Conservation (phyloP, 2,113 vertebrate genomes). For the Protobothrops flavoviridis region DNA sequence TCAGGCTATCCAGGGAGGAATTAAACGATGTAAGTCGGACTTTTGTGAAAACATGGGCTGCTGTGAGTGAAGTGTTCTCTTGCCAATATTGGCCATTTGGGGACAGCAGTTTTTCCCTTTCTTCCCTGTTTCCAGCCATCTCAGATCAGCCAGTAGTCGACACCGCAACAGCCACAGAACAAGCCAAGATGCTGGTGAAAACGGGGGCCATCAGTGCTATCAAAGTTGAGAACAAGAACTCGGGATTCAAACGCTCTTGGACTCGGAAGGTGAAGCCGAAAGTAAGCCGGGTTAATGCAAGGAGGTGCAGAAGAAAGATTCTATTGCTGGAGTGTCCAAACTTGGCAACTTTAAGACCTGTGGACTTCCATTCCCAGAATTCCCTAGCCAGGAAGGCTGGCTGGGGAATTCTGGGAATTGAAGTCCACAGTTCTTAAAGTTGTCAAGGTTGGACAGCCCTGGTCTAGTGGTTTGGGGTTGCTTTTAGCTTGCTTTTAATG, state of each 20-base stretch:
- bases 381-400: not conserved
- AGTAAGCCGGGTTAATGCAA: constrained; percentile 57
- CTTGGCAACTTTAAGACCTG: not conserved
- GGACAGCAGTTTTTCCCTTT: not conserved
- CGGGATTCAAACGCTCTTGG: constrained; percentile 89
- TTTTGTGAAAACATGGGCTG: not conserved
- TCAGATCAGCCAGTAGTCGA: constrained; percentile 90
- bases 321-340: not conserved
- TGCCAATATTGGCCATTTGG: not conserved
- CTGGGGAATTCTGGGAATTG: too few relatives aligned
- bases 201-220: constrained; percentile 92
- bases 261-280: constrained; percentile 90
- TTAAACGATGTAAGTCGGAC: constrained; percentile 84
- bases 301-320: not conserved
- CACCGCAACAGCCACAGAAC: constrained; percentile 88
- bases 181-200: constrained; percentile 92
- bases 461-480: not conserved
- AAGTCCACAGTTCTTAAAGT: too few relatives aligned
- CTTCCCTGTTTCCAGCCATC: constrained; percentile 67
- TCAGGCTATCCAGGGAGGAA: constrained; percentile 83
- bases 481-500: not conserved
- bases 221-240: constrained; percentile 92
- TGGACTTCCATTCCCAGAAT: not conserved
- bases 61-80: fast-evolving
- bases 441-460: too few relatives aligned